phyloP scores from a whole-genome alignment of 2,797 vertebrate genomes.

The Paratrypauchen microcephalus region DNA sequence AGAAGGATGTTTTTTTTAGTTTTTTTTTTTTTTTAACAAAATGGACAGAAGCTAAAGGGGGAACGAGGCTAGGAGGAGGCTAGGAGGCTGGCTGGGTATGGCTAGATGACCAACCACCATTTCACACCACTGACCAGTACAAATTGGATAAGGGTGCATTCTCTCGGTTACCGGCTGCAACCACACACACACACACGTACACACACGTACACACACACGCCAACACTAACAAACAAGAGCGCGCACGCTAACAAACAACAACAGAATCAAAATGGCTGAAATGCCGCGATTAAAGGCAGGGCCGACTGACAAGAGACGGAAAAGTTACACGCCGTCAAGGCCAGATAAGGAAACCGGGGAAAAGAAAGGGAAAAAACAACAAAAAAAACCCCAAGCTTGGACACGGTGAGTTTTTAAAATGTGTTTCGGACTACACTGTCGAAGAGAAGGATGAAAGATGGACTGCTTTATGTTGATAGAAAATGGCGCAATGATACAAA shows the following conservation, averaged over 20 bases:
- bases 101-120: conserved; percentile 75
- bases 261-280: conserved; percentile 71
- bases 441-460: neutral
- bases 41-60: neutral
- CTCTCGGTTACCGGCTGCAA: conserved; percentile 77
- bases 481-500: neutral
- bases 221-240: conserved; percentile 11
- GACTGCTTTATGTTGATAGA: no score
- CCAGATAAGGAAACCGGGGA: conserved; percentile 29
- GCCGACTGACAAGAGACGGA: conserved; percentile 34
- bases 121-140: conserved; percentile 82
- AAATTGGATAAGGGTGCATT: conserved; percentile 82
- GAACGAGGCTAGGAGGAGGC: neutral
- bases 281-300: conserved; percentile 39
- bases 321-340: conserved; percentile 44
- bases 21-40: conserved; percentile 13
- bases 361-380: no score
- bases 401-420: neutral
- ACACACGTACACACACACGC: conserved; percentile 7
- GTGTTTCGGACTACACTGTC: neutral
- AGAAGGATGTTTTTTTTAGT: neutral
- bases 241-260: conserved; percentile 19
- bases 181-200: conserved; percentile 52
- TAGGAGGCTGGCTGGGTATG: conserved; percentile 47
- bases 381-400: neutral